Evolutionary conservation across 2,888 invertebrate species (phyloP).

Genomic region (Drosophila peninsularis): DNA sequence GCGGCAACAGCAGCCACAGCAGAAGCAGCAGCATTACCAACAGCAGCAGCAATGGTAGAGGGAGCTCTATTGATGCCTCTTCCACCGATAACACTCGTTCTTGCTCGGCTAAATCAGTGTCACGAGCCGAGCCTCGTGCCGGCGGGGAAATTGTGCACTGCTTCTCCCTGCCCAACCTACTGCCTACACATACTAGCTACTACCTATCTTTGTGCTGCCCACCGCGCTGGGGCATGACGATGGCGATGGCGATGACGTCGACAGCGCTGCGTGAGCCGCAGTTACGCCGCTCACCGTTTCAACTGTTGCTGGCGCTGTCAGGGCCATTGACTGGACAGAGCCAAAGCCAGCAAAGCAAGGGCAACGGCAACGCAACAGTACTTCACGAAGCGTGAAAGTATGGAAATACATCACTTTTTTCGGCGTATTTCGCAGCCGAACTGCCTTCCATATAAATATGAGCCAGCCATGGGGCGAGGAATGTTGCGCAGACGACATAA

Average conservation of each 20-base stretch:
- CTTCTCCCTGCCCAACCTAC: not conserved
- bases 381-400: conserved; percentile 74
- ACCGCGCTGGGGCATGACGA: conserved; percentile 62
- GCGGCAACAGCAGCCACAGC: not conserved
- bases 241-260: conserved; percentile 62
- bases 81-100: conserved; percentile 32
- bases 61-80: conserved; percentile 26
- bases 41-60: not conserved
- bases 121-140: conserved; percentile 72
- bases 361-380: conserved; percentile 44
- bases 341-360: conserved; percentile 44
- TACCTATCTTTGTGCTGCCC: conserved; percentile 17
- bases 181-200: not conserved
- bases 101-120: conserved; percentile 64
- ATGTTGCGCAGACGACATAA: conserved; percentile 66
- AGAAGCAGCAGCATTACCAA: not conserved
- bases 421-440: conserved; percentile 52
- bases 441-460: conserved; percentile 28
- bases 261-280: conserved; percentile 30
- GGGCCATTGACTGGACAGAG: conserved; percentile 67
- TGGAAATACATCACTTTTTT: conserved; percentile 80
- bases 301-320: conserved; percentile 69
- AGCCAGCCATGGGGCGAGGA: conserved; percentile 14
- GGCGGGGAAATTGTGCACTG: conserved; percentile 57
- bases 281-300: conserved; percentile 57